phyloP scores from a whole-genome alignment of 1,140 invertebrate species.

The Hylaeus volcanicus region DNA sequence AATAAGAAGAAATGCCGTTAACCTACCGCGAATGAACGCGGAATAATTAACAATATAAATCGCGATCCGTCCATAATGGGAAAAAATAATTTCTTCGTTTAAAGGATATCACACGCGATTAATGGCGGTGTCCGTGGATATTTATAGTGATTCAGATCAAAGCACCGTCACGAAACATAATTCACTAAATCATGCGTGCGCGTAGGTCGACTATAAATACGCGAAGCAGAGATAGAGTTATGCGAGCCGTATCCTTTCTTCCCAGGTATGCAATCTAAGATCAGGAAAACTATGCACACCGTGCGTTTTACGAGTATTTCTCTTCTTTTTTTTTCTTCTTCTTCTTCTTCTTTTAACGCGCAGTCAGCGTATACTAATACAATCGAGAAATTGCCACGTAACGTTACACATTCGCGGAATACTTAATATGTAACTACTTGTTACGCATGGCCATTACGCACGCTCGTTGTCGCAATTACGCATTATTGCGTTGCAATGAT shows the following conservation, averaged over 20 bases:
- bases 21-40: too few species aligned
- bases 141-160: conserved; percentile 17
- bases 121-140: background rate
- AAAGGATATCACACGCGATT: background rate
- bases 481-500: background rate
- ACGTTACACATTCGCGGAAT: background rate
- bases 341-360: background rate
- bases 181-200: conserved; percentile 15
- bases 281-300: background rate
- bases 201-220: conserved; percentile 15
- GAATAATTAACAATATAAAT: too few species aligned
- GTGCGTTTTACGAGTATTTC: background rate
- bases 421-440: background rate
- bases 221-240: background rate
- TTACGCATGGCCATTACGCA: background rate
- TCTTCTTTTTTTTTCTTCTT: too few species aligned
- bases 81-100: background rate
- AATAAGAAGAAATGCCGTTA: too few species aligned
- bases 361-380: conserved; percentile 18
- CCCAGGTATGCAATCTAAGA: background rate
- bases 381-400: conserved; percentile 17
- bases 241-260: background rate
- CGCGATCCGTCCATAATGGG: too few species aligned
- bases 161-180: conserved; percentile 3
- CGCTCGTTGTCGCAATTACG: background rate